These are phyloP conservation scores for Todiramphus chloris DNA, from an alignment of 2,113 vertebrate species.

Conservation along the genomic window DNA sequence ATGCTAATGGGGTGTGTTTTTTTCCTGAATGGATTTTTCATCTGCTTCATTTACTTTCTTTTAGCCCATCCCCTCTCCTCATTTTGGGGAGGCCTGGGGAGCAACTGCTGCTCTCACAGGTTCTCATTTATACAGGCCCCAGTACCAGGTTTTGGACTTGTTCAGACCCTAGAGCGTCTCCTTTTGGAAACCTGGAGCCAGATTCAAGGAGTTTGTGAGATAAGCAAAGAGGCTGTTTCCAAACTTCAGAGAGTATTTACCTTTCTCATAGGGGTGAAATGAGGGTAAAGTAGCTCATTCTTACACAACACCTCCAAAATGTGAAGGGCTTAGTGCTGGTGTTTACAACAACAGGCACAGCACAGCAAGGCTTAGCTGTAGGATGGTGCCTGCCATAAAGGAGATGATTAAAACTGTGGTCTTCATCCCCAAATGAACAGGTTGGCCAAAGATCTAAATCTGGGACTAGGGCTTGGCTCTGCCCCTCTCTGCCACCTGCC, in stretches of 20 bases:
- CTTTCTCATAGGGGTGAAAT: background rate
- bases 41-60: background rate
- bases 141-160: background rate
- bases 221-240: constrained; percentile 32
- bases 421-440: background rate
- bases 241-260: constrained; percentile 29
- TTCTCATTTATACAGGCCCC: background rate
- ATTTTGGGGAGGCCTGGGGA: background rate
- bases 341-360: background rate
- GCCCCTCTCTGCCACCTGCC: background rate
- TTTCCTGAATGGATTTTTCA: background rate
- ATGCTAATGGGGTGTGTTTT: background rate
- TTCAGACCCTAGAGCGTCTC: background rate
- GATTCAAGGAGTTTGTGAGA: constrained; percentile 5
- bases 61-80: background rate
- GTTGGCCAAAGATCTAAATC: background rate
- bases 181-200: constrained; percentile 3
- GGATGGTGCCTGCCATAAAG: background rate
- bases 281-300: background rate
- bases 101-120: background rate
- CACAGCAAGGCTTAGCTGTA: background rate
- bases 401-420: background rate
- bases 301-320: background rate
- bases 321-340: background rate
- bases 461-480: background rate